phyloP scores from a whole-genome alignment of 2,113 vertebrate species.

The Pterophyllum scalare region DNA sequence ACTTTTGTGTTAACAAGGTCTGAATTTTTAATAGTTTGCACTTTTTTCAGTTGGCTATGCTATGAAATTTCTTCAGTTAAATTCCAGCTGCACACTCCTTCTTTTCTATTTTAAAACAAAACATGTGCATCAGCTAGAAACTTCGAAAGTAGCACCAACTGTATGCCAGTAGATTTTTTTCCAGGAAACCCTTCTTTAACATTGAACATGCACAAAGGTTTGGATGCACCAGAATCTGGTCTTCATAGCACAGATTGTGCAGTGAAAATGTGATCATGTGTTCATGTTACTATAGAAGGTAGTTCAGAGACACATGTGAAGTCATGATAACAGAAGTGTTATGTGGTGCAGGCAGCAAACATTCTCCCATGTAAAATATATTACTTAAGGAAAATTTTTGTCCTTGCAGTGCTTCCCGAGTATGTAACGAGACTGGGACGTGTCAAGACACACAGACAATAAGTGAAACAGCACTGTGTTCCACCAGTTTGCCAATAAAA shows the following conservation, averaged over 20 bases:
- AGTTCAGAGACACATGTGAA: not conserved
- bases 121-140: not conserved
- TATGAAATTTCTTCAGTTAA: not conserved
- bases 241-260: not conserved
- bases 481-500: not conserved
- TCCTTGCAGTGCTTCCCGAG: not conserved
- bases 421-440: not conserved
- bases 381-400: not conserved
- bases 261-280: not conserved
- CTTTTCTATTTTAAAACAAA: constrained; percentile 25
- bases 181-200: not conserved
- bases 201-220: not conserved
- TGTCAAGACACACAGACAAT: not conserved
- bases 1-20: constrained; percentile 3
- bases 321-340: not conserved
- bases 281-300: no score
- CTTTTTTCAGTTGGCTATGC: not conserved
- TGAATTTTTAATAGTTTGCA: not conserved
- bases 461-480: not conserved
- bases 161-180: not conserved
- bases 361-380: not conserved
- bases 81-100: not conserved
- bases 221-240: not conserved
- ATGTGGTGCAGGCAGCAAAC: not conserved
- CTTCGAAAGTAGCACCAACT: not conserved